phyloP scores from a whole-genome alignment of 2,113 vertebrate genomes.

The Lasiurus cinereus region DNA sequence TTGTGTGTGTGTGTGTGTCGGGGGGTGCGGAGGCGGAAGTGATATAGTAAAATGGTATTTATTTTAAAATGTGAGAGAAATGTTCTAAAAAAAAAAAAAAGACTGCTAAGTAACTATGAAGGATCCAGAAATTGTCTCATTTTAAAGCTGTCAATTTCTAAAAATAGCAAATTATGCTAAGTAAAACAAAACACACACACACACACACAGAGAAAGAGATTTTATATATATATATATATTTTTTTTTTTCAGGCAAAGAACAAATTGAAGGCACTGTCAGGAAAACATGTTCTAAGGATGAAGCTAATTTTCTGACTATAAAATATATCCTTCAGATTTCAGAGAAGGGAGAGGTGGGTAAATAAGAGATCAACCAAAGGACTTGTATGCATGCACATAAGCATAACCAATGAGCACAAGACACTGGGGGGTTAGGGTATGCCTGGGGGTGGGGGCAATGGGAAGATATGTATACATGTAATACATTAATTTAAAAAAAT shows the following conservation, averaged over 20 bases:
- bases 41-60: too few species aligned
- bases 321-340: not conserved
- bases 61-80: slow-evolving; percentile 19
- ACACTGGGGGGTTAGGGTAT: too few species aligned
- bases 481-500: too few species aligned
- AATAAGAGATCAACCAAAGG: too few species aligned
- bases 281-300: not conserved
- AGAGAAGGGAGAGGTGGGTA: not conserved
- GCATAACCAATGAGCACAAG: too few species aligned
- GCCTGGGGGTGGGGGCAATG: too few species aligned
- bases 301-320: not conserved
- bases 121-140: not conserved
- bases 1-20: too few species aligned
- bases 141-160: slow-evolving; percentile 32
- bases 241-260: not conserved
- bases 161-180: not conserved
- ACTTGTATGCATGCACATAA: too few species aligned
- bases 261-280: not conserved
- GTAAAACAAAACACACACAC: not conserved
- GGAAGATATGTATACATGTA: too few species aligned
- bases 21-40: too few species aligned
- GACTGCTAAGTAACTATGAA: slow-evolving; percentile 49
- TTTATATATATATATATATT: too few species aligned
- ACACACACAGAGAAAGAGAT: not conserved
- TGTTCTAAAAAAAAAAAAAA: not conserved